Base-by-base conservation (phyloP, 2,113 vertebrate genomes). In the Naja naja region DNA sequence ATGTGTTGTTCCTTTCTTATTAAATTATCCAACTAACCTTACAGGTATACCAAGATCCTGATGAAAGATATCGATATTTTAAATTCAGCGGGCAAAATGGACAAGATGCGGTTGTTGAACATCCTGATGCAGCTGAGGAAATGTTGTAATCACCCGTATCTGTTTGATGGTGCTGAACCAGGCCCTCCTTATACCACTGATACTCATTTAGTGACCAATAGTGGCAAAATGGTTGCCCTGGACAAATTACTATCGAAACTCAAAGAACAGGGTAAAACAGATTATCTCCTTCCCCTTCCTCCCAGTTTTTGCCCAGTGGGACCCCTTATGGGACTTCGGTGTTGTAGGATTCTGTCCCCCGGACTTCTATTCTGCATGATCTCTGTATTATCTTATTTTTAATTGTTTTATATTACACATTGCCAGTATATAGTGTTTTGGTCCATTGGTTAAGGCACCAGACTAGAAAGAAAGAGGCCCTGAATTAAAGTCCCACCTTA, bases 51-150 rank as follows among this genome's bases (percentile, higher is more conserved):
- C 27, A 98, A 97, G 94, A 99, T 99, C 91, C 96, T 99, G 95
- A 99, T 99, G 98, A 99, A 99, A 96, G 98, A 99, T 94, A 99
- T 99, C 4, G 98, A 99, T 93, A 98, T 99, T 96, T 97, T 99
- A 93, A 99, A 99, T 94, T 99, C 98, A 55, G 97, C 98, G 81
- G 98, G 98, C 69, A 99, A 99, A 89, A 98, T 98, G 98, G 98
- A 99, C 95, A 99, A 99, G 96, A 98, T 99, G 98, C 97, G 98
- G 10, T 96, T 99, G 94, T 96, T 99, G 96, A 99, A 99, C 93
- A 99, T 99, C 94, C 96, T 99, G 94, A 99, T 99, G 98, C 98
- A 99, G 94, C 96, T 99, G 93, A 96, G 98, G 23, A 99, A 99
- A 49, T 99, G 98, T 96, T 99, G 98, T 90, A 99, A 99, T 94